A percentile compares a stretch with the other conserved stretches of the same genome.
Evolutionary conservation across 1,140 invertebrate species (phyloP).

Genomic region (Tetramorium parvispinum): DNA sequence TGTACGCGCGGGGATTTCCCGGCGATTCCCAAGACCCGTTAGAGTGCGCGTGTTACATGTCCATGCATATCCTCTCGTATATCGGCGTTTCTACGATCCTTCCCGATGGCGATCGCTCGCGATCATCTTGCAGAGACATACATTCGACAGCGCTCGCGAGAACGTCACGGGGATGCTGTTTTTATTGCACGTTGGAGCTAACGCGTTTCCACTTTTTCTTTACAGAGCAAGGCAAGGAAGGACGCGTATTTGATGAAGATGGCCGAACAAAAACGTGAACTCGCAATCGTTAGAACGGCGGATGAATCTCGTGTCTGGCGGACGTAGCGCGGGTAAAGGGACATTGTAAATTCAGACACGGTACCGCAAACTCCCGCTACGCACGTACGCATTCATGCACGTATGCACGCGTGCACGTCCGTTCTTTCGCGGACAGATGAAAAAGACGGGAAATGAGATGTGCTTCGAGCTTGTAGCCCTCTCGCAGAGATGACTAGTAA

Average conservation of each 20-base stretch:
- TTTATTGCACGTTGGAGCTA: not conserved
- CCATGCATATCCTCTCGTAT: not conserved
- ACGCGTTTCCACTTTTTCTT: not conserved
- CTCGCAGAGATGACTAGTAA: slow-evolving; percentile 78
- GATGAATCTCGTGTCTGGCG: slow-evolving; percentile 28
- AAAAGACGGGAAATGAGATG: slow-evolving; percentile 77
- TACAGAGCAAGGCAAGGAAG: not conserved
- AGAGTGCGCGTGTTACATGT: not conserved
- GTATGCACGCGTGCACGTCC: slow-evolving; percentile 29
- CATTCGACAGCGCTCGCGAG: not conserved
- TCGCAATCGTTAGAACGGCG: slow-evolving; percentile 19
- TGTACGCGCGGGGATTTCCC: not conserved
- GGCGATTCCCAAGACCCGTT: not conserved
- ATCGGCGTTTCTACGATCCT: not conserved
- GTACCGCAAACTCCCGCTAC: slow-evolving; percentile 47
- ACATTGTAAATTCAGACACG: slow-evolving; percentile 53
- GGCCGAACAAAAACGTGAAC: slow-evolving; percentile 33
- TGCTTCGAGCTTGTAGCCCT: slow-evolving; percentile 67
- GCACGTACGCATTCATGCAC: slow-evolving; percentile 47
- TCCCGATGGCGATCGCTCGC: not conserved
- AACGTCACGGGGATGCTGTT: not conserved
- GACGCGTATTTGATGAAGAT: slow-evolving; percentile 11
- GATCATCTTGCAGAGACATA: not conserved
- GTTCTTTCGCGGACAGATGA: slow-evolving; percentile 57
- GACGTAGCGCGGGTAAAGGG: slow-evolving; percentile 1